A percentile compares a stretch with the other conserved stretches of the same genome.
phyloP scores from a whole-genome alignment of 2,888 invertebrate genomes.

The Thereva nobilitata region DNA sequence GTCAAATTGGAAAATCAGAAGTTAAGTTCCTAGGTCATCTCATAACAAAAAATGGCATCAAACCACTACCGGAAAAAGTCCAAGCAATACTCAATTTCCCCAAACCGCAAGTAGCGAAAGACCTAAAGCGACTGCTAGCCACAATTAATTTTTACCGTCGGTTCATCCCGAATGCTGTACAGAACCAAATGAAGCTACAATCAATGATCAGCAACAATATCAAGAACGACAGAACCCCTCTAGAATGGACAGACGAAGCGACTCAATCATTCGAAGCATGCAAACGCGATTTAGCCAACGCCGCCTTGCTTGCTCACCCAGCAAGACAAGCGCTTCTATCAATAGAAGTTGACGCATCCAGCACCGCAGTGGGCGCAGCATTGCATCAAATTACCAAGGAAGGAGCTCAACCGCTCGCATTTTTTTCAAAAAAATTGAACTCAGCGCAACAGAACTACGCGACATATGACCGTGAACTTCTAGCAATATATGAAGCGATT shows the following conservation, averaged over 20 bases:
- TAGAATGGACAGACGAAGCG: slow-evolving; percentile 23
- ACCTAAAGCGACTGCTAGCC: background rate
- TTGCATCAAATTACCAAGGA: background rate
- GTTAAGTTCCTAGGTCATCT: slow-evolving; percentile 9
- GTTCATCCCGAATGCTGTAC: background rate
- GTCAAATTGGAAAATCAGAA: slow-evolving; percentile 9
- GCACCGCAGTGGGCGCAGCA: background rate
- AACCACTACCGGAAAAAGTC: slow-evolving; percentile 12
- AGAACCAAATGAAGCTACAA: background rate
- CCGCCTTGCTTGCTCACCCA: slow-evolving; percentile 19
- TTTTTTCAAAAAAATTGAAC: slow-evolving; percentile 23
- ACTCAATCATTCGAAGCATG: slow-evolving; percentile 20
- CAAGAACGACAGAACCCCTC: background rate
- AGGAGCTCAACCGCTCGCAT: slow-evolving; percentile 24
- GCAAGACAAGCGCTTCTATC: background rate
- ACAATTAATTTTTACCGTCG: background rate
- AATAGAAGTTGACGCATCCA: background rate
- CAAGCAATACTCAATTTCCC: background rate
- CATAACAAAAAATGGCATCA: slow-evolving; percentile 5
- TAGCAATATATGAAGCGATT: slow-evolving; percentile 27
- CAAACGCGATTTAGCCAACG: slow-evolving; percentile 28
- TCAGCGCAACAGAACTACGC: slow-evolving; percentile 10
- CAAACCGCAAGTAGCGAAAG: background rate
- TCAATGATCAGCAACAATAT: background rate
- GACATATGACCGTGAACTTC: slow-evolving; percentile 19